A percentile compares a stretch with the other conserved stretches of the same genome.
These are phyloP conservation scores for Brachypterus glaber DNA, from an alignment of 2,888 invertebrate genomes.

Conservation along the genomic window DNA sequence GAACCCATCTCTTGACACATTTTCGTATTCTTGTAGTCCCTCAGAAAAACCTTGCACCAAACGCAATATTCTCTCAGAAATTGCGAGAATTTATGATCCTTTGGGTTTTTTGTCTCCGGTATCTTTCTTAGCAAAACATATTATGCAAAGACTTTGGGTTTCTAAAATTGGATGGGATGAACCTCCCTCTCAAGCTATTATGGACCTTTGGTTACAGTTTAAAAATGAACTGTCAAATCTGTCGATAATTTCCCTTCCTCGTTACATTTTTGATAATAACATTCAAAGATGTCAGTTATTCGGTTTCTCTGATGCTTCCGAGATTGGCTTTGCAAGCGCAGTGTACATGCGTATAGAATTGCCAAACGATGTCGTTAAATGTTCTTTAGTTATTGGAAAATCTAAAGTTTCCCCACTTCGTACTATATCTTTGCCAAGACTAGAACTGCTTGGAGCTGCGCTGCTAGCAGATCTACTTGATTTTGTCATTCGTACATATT, in stretches of 20 bases:
- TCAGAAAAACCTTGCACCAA: slow-evolving; percentile 7
- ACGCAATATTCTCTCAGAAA: slow-evolving; percentile 5
- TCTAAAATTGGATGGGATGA: slow-evolving; percentile 12
- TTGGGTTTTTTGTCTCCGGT: slow-evolving; percentile 4
- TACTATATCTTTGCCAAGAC: slow-evolving; percentile 9
- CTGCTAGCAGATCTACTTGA: slow-evolving; percentile 6
- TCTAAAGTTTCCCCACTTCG: slow-evolving; percentile 12
- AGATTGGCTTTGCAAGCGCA: slow-evolving; percentile 8
- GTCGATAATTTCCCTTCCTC: slow-evolving; percentile 2
- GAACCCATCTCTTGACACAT: neutral
- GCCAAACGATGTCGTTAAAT: neutral
- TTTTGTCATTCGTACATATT: slow-evolving; percentile 1
- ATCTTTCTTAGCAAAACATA: neutral
- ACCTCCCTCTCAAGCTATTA: slow-evolving; percentile 5
- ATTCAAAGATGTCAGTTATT: slow-evolving; percentile 3
- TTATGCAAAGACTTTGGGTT: slow-evolving; percentile 11
- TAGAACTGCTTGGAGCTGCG: slow-evolving; percentile 11
- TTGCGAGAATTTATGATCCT: slow-evolving; percentile 10
- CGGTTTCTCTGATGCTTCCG: slow-evolving; percentile 15
- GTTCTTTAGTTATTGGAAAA: slow-evolving; percentile 9
- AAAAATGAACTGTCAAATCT: slow-evolving; percentile 3
- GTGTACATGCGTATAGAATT: slow-evolving; percentile 5
- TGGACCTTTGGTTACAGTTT: slow-evolving; percentile 4
- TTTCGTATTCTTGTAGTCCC: slow-evolving; percentile 2
- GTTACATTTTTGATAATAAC: slow-evolving; percentile 3